These are phyloP conservation scores for Parazoanthus swiftii DNA, from an alignment of 92 coral and sea anemone species.

Conservation along the genomic window DNA sequence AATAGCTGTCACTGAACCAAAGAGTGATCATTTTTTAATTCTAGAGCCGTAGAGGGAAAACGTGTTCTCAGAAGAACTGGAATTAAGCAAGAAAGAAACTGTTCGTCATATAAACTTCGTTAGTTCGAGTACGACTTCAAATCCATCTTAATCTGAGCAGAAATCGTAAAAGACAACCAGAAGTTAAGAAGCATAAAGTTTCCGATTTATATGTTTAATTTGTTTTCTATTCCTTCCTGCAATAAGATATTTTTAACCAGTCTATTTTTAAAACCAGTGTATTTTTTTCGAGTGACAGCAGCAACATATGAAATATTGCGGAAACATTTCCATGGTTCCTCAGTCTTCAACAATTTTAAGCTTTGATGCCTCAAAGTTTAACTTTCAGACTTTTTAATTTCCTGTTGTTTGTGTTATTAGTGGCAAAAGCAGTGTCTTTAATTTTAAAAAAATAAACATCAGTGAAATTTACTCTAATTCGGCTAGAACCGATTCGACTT, in stretches of 20 bases:
- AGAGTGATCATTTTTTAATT: too few relatives aligned
- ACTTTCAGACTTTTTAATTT: conserved; percentile 7
- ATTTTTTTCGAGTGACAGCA: not conserved
- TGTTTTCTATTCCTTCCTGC: not conserved
- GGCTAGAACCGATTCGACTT: not conserved
- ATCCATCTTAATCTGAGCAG: not conserved
- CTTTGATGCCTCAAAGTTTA: conserved; percentile 4
- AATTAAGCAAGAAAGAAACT: not conserved
- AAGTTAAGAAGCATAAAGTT: not conserved
- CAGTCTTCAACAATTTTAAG: not conserved
- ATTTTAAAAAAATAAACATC: conserved; percentile 10
- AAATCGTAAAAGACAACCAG: too few relatives aligned
- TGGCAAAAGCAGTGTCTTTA: not conserved
- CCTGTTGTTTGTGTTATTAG: conserved; percentile 28
- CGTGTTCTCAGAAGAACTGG: not conserved
- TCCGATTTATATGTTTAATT: not conserved
- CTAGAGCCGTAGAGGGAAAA: too few relatives aligned
- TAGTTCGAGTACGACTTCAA: too few relatives aligned
- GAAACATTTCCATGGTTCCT: not conserved
- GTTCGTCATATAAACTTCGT: not conserved
- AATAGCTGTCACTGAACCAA: not conserved
- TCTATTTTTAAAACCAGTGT: not conserved
- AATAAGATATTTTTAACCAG: not conserved
- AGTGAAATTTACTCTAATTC: not conserved
- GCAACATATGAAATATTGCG: not conserved